A percentile compares a stretch with the other conserved stretches of the same genome.
phyloP scores from a whole-genome alignment of 2,113 vertebrate genomes.

The Eretmochelys imbricata region DNA sequence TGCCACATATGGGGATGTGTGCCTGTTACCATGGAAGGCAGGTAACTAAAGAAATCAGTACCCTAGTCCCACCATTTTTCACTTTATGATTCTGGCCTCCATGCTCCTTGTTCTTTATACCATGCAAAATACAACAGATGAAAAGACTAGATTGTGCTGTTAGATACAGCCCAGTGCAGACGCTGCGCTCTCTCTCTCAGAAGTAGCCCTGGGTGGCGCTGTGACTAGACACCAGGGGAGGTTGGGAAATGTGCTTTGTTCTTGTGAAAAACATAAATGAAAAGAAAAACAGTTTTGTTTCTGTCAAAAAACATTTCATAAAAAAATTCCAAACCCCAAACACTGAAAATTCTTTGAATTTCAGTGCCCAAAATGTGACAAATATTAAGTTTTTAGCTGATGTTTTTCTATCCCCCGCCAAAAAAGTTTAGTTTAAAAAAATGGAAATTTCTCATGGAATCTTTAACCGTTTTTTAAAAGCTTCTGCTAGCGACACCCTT shows the following conservation, averaged over 20 bases:
- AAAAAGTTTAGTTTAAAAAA: not conserved
- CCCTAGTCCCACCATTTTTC: not conserved
- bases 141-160: not conserved
- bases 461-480: not conserved
- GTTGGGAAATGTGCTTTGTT: not conserved
- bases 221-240: not conserved
- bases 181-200: rapidly evolving
- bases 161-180: not conserved
- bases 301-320: no score
- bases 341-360: not conserved
- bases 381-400: not conserved
- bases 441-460: not conserved
- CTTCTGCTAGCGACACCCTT: not conserved
- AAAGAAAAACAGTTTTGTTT: not conserved
- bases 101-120: not conserved
- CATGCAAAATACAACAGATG: rapidly evolving
- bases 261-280: not conserved
- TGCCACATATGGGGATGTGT: slow-evolving; percentile 63
- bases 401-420: not conserved
- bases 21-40: slow-evolving; percentile 39
- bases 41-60: not conserved
- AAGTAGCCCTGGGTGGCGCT: not conserved
- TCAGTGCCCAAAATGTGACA: not conserved
- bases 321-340: not conserved
- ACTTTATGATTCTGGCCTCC: not conserved